Evolutionary conservation across 2,113 vertebrate genomes (phyloP).

Genomic region (Muscicapa adusta): DNA sequence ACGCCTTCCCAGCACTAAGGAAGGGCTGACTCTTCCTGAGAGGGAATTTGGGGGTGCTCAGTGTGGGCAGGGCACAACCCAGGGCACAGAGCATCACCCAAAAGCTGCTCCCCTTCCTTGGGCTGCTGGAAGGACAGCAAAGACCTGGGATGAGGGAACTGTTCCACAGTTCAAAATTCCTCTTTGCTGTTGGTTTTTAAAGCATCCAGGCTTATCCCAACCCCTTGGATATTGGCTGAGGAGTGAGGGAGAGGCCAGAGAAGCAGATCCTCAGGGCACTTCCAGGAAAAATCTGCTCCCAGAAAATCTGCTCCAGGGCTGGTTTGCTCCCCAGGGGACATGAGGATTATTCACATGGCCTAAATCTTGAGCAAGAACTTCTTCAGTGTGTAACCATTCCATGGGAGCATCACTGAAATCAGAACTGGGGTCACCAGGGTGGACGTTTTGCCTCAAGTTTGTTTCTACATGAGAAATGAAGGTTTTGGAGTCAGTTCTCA

Average conservation of each 20-base stretch:
- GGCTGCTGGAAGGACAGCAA: not conserved
- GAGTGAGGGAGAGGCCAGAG: not conserved
- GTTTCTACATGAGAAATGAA: not conserved
- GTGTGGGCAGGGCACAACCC: not conserved
- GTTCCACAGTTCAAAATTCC: not conserved
- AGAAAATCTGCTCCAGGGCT: not conserved
- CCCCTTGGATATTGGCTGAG: not conserved
- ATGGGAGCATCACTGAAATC: not conserved
- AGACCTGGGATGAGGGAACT: not conserved
- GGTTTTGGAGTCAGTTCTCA: not conserved
- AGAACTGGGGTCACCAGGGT: not conserved
- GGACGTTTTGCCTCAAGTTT: not conserved
- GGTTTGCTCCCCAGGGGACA: fast-evolving
- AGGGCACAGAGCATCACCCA: not conserved
- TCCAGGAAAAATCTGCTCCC: not conserved
- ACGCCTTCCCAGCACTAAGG: not conserved
- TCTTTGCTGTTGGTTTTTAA: not conserved
- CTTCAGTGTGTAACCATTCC: not conserved
- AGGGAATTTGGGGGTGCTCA: not conserved
- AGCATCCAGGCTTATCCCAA: not conserved
- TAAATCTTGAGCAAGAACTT: not conserved
- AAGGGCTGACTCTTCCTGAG: fast-evolving
- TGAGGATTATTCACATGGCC: not conserved
- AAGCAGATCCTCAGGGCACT: not conserved
- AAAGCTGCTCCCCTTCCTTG: not conserved